Base-by-base conservation (phyloP, 2,888 invertebrate species). In the Phasia obesa region DNA sequence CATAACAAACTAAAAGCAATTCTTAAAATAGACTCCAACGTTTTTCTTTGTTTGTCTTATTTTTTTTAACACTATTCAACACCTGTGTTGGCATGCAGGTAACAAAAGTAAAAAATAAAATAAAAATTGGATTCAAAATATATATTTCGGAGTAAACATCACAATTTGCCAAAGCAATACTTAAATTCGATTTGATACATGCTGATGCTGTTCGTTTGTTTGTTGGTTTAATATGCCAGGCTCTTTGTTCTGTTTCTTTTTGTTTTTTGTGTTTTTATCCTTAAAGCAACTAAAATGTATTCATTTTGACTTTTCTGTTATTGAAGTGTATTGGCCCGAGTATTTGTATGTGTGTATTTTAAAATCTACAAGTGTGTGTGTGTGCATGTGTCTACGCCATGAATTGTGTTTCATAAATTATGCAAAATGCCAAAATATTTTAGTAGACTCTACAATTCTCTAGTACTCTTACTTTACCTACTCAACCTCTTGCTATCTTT, bases 361-460 rank as follows among this genome's bases (percentile, higher is more conserved):
- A 15, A n/a, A 11, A 55, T 55, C 19, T 47, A 9, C 31, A 15
- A 25, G 57, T 57, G 38, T 64, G 23, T 71, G 57, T 57, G 38
- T 64, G 23, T 71, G 62, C 78, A 65, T 81, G 84, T 78, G 59
- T 84, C 75, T 78, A 65, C 64, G 38, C 76, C 84, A 82, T 85
- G 84, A 85, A 85, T 84, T 69, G 70, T 70, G 64, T 69, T 81
- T 85, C 83, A 85, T 85, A 85, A 85, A 85, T 85, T 85, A 85
- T 85, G 85, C 85, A 85, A 84, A 84, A 85, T 79, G 83, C 78
- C 78, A 79, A 79, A 83, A 83, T 83, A 79, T 83, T 83, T 83
- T 78, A 78, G 77, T 74, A 77, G 73, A 73, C 77, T 74, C 81
- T 65, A 38, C 55, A 69, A 59, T 73, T 65, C 35, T 27, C 49